Percentiles rank a stretch among this genome's conserved stretches.
These are phyloP conservation scores for Meghimatium bilineatum DNA, from an alignment of 2,888 invertebrate species.

Conservation along the genomic window DNA sequence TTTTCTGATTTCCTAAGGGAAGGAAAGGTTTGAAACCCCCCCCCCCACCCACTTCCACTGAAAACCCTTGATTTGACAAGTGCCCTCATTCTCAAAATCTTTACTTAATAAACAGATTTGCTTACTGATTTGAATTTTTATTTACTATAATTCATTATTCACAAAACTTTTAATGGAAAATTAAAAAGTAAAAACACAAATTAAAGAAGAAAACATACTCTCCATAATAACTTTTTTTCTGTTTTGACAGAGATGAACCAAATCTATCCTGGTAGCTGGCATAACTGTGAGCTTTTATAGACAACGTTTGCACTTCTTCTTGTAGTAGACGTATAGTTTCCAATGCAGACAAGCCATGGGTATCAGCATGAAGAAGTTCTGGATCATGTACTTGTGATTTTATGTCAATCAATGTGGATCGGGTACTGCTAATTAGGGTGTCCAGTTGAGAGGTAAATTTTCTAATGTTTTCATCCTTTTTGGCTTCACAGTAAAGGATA, in stretches of 20 bases:
- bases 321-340: slow-evolving; percentile 72
- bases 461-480: slow-evolving; percentile 77
- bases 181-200: no score
- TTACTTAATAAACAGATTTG: no score
- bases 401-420: slow-evolving; percentile 70
- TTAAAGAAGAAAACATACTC: slow-evolving; percentile 44
- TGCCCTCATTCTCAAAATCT: no score
- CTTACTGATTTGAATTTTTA: no score
- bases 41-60: no score
- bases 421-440: slow-evolving; percentile 71
- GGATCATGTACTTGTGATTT: slow-evolving; percentile 74
- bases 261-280: slow-evolving; percentile 77
- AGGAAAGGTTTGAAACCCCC: no score
- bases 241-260: slow-evolving; percentile 72
- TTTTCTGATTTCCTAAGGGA: no score
- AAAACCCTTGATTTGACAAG: no score
- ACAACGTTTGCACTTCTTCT: slow-evolving; percentile 72
- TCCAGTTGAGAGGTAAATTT: slow-evolving; percentile 76
- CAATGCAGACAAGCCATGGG: slow-evolving; percentile 72
- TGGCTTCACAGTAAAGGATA: slow-evolving; percentile 76
- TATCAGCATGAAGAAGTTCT: slow-evolving; percentile 72
- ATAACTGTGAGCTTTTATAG: slow-evolving; percentile 74
- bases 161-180: no score
- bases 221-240: slow-evolving; percentile 62
- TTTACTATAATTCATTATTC: no score